A percentile compares a stretch with the other conserved stretches of the same genome.
phyloP scores from a whole-genome alignment of 2,888 invertebrate genomes.

The Caenorhabditis drosophilae region DNA sequence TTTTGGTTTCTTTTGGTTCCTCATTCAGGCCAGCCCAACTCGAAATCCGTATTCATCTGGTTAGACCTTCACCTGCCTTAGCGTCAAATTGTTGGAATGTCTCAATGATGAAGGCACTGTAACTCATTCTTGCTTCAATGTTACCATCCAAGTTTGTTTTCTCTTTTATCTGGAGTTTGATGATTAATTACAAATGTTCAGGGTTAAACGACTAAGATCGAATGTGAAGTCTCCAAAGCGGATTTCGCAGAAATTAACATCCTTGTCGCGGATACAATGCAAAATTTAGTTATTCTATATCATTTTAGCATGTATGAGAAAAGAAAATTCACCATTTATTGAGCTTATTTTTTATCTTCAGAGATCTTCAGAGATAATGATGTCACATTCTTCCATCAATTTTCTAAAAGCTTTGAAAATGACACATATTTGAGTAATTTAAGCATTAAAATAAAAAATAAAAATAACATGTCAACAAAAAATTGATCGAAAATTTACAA shows the following conservation, averaged over 20 bases:
- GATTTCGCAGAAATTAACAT: conserved; percentile 39
- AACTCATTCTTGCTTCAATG: conserved; percentile 11
- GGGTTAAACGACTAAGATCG: conserved; percentile 35
- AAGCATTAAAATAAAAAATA: too few relatives aligned
- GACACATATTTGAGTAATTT: too few relatives aligned
- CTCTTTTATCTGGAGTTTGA: conserved; percentile 19
- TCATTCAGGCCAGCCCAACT: conserved; percentile 23
- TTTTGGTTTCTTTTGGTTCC: too few relatives aligned
- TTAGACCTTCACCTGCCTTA: conserved; percentile 39
- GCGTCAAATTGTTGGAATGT: conserved; percentile 31
- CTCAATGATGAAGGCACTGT: conserved; percentile 23
- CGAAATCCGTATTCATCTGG: conserved; percentile 34
- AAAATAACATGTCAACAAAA: too few relatives aligned
- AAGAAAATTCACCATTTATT: too few relatives aligned
- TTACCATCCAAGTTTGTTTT: conserved; percentile 41
- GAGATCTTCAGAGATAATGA: too few relatives aligned
- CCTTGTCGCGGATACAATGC: conserved; percentile 36
- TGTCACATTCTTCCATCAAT: too few relatives aligned
- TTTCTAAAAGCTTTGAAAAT: too few relatives aligned
- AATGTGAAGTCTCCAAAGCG: conserved; percentile 36
- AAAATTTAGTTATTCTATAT: conserved; percentile 27
- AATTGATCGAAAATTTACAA: too few relatives aligned
- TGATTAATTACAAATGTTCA: conserved; percentile 33
- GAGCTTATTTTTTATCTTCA: too few relatives aligned
- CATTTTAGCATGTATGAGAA: too few relatives aligned